Base-by-base conservation (phyloP, 1,140 invertebrate species). In the Tetranychus urticae region DNA sequence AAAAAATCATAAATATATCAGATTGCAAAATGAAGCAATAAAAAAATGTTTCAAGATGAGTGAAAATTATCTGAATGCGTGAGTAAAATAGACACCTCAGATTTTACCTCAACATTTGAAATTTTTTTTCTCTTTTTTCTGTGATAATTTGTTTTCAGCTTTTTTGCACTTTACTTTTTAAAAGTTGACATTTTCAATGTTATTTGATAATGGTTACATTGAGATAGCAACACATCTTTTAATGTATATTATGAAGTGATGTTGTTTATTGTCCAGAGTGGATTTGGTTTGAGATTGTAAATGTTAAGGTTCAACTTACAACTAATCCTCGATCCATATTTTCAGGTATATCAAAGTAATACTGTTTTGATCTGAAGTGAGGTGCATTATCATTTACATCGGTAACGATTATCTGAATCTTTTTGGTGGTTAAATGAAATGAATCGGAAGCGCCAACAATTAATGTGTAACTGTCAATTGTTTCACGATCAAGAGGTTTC, bases 371-470 rank as follows among this genome's bases (percentile, higher is more conserved):
- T 58, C 81, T 76, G 60, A 94, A 94, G n/a, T 79, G 74, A 1
- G 91, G 91, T 2, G 86, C 81, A 71, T 93, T 92, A 77, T 96
- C 90, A 70, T 96, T 97, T 89, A 86, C n/a, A 85, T 60, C 59
- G 54, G 34, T 46, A 45, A 63, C 35, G 23, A n/a, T 50, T 10
- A 63, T 33, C 3, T 59, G 56, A 5, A 63, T 50, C 12, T 35
- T 14, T 12, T 37, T 50, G 8, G 50, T 59, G 7, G 57, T 33
- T 3, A 63, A 45, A 37, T 65, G 62, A 7, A 65, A 74, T 35
- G 86, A 86, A 74, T 91, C 88, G 68, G 80, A 82, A n/a, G 88
- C 89, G 59, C 84, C 77, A n/a, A 94, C 78, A 12, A 77, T 74
- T 35, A 96, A 70, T 63, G 81, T 75, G 71, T 92, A 93, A 63